Evolutionary conservation across 2,113 vertebrate genomes (phyloP).

Genomic region (Lichenostomus cassidix): DNA sequence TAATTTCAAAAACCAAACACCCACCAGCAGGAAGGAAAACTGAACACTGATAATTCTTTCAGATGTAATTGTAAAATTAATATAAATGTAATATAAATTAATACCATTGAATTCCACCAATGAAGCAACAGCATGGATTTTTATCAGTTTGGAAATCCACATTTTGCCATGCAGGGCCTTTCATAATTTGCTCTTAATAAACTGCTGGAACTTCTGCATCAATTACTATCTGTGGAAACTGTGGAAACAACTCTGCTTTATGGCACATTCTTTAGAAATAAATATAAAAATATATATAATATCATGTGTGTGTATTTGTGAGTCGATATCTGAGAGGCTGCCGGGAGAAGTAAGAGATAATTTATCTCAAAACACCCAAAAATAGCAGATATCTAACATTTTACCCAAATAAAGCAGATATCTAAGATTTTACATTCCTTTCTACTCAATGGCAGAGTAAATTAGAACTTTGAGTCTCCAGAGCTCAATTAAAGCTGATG

Average conservation of each 20-base stretch:
- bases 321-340: background rate
- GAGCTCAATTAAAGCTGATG: constrained; percentile 58
- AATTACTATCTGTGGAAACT: background rate
- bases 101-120: background rate
- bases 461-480: constrained; percentile 23
- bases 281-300: background rate
- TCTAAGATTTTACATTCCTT: background rate
- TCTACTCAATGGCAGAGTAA: constrained; percentile 30
- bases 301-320: background rate
- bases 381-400: background rate
- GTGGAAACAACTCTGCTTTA: background rate
- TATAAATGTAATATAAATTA: background rate
- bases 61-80: background rate
- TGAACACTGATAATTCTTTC: background rate
- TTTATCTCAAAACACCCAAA: constrained; percentile 11
- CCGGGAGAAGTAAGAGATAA: background rate
- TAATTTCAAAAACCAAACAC: background rate
- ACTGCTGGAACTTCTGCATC: background rate
- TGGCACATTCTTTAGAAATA: background rate
- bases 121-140: background rate
- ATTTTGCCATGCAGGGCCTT: background rate
- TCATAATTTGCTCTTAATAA: background rate
- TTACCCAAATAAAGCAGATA: background rate
- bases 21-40: background rate
- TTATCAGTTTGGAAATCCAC: background rate